Evolutionary conservation across 2,113 vertebrate species (phyloP), one percentile per base, ranked within the genome.

Genomic region (Xiphorhynchus elegans): DNA sequence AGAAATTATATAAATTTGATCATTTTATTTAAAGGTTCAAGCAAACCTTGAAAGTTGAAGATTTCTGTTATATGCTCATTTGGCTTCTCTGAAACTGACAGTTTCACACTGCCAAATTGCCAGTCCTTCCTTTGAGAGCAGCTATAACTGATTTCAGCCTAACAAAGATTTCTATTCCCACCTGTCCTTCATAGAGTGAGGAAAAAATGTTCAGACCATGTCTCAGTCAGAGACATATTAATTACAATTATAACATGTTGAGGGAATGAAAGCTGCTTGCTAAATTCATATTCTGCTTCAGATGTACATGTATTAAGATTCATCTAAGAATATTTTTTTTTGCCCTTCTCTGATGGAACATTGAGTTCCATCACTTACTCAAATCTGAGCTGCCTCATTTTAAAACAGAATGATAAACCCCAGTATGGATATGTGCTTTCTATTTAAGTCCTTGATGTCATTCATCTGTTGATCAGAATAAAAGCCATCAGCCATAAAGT

Each of bases 231-330:
- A 77, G 13, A 12, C 31, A 39, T 73, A 90, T 96, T 94, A 94
- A 91, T 86, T 91, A 62, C 42, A 42, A 49, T 75, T 94, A 80
- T 67, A 85, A 47, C 26, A 47, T 68, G 29, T 50, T 73, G 42
- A 68, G 18, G 8, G 29, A 96, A 77, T 90, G 82, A 86, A 90
- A 70, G 26, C 60, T 83, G 20, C 72, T 94, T 84, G 55, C 82
- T 96, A 94, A 94, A 85, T 88, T 94, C 90, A 77, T 93, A 94
- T 63, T 70, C 29, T 95, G 7, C n/a, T 91, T 94, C 72, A 83
- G 67, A 93, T 88, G 24, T 70, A 80, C 11, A 2, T 55, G 50
- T 59, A 91, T 93, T 90, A 94, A 95, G 70, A 91, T 62, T 87
- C 58, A 17, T 63, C 64, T 67, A 92, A 88, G 88, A 95, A 95